These are phyloP conservation scores for Apodemus speciosus DNA, from an alignment of 2,113 vertebrate genomes.

Conservation along the genomic window DNA sequence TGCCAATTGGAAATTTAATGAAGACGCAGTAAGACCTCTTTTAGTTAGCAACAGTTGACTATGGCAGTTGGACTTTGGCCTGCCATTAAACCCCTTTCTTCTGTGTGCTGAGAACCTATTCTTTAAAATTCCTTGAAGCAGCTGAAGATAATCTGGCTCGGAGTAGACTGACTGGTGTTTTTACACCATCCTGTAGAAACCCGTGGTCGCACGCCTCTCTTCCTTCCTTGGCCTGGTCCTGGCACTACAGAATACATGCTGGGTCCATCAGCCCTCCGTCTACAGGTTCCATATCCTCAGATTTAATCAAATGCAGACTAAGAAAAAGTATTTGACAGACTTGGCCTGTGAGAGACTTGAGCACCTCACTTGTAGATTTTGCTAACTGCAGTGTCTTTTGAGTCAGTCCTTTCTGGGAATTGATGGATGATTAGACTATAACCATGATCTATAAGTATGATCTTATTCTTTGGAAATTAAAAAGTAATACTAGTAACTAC, in stretches of 20 bases:
- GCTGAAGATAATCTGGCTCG: background rate
- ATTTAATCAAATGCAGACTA: background rate
- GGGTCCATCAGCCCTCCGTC: background rate
- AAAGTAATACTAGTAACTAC: background rate
- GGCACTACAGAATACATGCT: background rate
- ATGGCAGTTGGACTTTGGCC: background rate
- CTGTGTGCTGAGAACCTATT: conserved; percentile 29
- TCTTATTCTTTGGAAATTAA: background rate
- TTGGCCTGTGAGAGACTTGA: background rate
- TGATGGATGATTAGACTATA: background rate
- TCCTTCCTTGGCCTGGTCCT: background rate
- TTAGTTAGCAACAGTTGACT: background rate
- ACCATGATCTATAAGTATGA: background rate
- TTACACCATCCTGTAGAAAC: background rate
- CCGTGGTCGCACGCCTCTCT: background rate
- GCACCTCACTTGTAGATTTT: background rate
- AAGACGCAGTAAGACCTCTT: background rate
- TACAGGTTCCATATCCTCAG: background rate
- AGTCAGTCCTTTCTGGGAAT: background rate
- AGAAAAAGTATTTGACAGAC: background rate
- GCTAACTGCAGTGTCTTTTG: background rate
- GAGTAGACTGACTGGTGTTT: conserved; percentile 19
- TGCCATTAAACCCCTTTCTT: background rate
- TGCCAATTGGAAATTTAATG: background rate
- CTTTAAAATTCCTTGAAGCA: conserved; percentile 34